A percentile compares a stretch with the other conserved stretches of the same genome.
These are phyloP conservation scores for Thaleichthys pacificus DNA, from an alignment of 2,797 vertebrate species.

Conservation along the genomic window DNA sequence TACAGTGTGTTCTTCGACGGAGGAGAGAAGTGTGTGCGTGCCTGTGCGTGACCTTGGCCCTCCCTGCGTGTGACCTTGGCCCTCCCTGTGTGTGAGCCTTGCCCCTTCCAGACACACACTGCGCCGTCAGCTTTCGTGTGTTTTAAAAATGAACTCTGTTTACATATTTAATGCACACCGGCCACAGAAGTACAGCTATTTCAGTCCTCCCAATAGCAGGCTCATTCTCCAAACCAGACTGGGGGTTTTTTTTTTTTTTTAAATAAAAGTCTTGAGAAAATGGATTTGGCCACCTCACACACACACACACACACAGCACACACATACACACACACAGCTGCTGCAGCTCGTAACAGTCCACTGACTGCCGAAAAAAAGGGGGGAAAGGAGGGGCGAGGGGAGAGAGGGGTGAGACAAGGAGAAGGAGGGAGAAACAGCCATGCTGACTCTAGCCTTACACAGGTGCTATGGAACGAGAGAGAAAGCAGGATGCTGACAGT, in stretches of 20 bases:
- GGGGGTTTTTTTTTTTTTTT: too few relatives aligned
- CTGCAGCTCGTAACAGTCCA: too few relatives aligned
- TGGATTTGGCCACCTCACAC: too few relatives aligned
- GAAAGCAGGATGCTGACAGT: not conserved
- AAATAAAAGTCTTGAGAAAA: too few relatives aligned
- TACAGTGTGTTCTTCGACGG: not conserved
- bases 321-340: too few relatives aligned
- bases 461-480: not conserved
- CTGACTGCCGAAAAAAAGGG: too few relatives aligned
- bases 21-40: conserved; percentile 1
- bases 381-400: not conserved
- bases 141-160: conserved; percentile 69
- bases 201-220: conserved; percentile 28
- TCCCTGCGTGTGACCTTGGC: conserved; percentile 59
- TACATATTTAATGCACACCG: conserved; percentile 70
- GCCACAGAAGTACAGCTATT: conserved; percentile 53
- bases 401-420: not conserved
- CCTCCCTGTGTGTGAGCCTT: conserved; percentile 44
- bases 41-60: too few relatives aligned
- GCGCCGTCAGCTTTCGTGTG: conserved; percentile 63
- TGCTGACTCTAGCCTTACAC: too few relatives aligned
- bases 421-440: conserved; percentile 5
- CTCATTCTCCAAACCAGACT: not conserved
- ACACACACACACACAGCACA: too few relatives aligned
- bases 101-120: conserved; percentile 52